Base-by-base conservation (phyloP, 2,113 vertebrate species). In the Neopipo cinnamomea region DNA sequence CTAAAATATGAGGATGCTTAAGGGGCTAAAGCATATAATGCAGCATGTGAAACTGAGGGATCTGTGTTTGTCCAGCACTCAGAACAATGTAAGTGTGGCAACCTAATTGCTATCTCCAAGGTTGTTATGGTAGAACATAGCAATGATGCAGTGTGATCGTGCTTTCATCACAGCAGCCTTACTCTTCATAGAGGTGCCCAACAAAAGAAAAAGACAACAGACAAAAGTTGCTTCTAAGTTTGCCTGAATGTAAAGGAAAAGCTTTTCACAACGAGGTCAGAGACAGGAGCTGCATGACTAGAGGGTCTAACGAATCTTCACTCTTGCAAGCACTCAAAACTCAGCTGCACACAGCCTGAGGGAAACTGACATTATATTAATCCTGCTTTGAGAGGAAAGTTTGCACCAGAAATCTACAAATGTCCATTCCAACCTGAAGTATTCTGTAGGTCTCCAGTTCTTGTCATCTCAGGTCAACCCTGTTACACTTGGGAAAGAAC, bases 361-460 rank as follows among this genome's bases (percentile, higher is more conserved):
- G 23, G 9, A 93, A 86, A 14, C 5, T 55, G 20, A 20, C 5
- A 15, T 47, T 58, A 23, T 42, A 62, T 15, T 74, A 71, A 9
- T 11, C 9, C 27, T 59, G 1, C 13, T 79, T 71, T 59, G 61
- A 85, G 65, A 65, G 84, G 27, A 67, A 78, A 55, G 3, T 12
- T 81, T 58, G 10, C 20, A 41, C 22, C 14, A 35, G 25, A 78
- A 41, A 62, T 22, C 8, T 22, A 25, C 17, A 50, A 19, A 58
- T 47, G 7, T 50, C 39, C 11, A 24, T 63, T 75, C 25, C 18
- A 79, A 16, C 5, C 6, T 46, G 42, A 72, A 92, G 2, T 7
- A 49, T 74, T 84, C 23, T 73, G 33, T 16, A 35, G 31, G 50
- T 73, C 23, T 61, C 2, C 0, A 0, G 30, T 53, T 55, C 39